Percentiles rank a stretch among this genome's conserved stretches.
phyloP scores from a whole-genome alignment of 2,797 vertebrate genomes.

The Myiotriccus ornatus region DNA sequence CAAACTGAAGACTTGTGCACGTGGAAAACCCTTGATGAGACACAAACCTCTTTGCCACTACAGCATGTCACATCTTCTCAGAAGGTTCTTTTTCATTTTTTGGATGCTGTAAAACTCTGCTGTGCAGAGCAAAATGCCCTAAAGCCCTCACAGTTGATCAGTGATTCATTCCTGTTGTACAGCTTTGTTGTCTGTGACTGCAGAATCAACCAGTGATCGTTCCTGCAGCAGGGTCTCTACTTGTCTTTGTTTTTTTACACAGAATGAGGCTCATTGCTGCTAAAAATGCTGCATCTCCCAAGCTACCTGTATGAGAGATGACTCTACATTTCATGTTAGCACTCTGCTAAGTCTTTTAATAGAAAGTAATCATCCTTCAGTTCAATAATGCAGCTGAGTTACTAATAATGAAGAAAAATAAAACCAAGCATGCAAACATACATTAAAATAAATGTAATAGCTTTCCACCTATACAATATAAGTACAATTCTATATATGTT shows the following conservation, averaged over 20 bases:
- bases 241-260: background rate
- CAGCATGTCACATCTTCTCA: background rate
- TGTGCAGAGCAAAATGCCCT: background rate
- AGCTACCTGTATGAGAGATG: background rate
- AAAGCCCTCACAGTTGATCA: conserved; percentile 2
- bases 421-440: background rate
- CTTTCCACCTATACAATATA: background rate
- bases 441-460: background rate
- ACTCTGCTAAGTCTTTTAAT: background rate
- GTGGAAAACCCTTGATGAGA: background rate
- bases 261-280: background rate
- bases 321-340: background rate
- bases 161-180: background rate
- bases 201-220: background rate
- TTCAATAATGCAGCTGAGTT: background rate
- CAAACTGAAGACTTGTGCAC: background rate
- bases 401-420: background rate
- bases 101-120: background rate
- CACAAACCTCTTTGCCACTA: background rate
- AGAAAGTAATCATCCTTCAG: background rate
- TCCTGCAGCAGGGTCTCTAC: background rate
- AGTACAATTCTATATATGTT: background rate
- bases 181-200: background rate
- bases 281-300: background rate
- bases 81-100: conserved; percentile 19